These are phyloP conservation scores for Leptosomus discolor DNA, from an alignment of 2,113 vertebrate species.

Conservation along the genomic window DNA sequence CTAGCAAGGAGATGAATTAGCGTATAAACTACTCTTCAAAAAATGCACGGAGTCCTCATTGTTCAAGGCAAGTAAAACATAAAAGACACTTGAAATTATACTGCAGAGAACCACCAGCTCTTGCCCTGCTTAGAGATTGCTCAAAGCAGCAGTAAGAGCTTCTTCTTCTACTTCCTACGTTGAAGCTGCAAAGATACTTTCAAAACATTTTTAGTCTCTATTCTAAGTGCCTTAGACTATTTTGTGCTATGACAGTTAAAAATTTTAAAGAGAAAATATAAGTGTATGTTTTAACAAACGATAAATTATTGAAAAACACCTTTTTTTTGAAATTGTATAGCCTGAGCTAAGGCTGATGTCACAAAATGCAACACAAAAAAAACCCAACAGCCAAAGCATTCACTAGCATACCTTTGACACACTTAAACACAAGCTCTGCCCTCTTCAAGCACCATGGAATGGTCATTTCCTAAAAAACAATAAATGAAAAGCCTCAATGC, in stretches of 20 bases:
- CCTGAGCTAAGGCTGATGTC: neutral
- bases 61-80: neutral
- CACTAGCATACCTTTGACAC: slow-evolving; percentile 87
- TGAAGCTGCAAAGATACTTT: neutral
- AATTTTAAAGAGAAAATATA: neutral
- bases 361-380: neutral
- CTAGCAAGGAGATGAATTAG: neutral
- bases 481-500: neutral
- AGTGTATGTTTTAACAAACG: neutral
- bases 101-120: neutral
- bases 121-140: neutral
- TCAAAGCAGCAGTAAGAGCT: neutral
- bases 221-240: neutral
- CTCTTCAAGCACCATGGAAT: slow-evolving; percentile 84
- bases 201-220: neutral
- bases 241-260: neutral
- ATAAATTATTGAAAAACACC: neutral
- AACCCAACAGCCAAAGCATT: neutral
- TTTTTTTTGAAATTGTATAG: neutral
- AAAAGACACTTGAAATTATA: neutral
- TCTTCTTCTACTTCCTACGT: neutral
- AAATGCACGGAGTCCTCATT: neutral
- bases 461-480: slow-evolving; percentile 81
- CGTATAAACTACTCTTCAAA: neutral
- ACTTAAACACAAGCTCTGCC: slow-evolving; percentile 90